Evolutionary conservation across 2,113 vertebrate genomes (phyloP).

Genomic region (Pedionomus torquatus): DNA sequence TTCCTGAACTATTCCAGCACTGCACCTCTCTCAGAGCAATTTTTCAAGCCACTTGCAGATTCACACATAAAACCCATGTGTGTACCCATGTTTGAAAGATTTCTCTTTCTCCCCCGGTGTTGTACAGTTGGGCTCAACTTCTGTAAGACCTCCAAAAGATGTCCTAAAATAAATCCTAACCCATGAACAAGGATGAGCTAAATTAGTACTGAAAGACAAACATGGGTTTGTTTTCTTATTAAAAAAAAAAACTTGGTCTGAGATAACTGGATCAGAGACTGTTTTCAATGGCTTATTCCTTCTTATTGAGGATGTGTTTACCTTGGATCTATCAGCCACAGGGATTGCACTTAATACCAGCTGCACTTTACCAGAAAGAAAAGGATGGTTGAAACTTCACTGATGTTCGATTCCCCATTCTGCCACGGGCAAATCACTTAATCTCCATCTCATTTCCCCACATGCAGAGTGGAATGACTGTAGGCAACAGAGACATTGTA

Average conservation of each 20-base stretch:
- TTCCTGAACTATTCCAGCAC: not conserved
- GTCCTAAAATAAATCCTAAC: not conserved
- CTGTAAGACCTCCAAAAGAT: not conserved
- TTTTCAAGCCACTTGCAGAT: not conserved
- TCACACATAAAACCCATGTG: not conserved
- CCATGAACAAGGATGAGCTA: not conserved
- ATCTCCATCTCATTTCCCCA: constrained; percentile 34
- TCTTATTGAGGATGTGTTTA: not conserved
- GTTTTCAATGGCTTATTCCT: not conserved
- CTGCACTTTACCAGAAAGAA: not conserved
- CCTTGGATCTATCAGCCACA: not conserved
- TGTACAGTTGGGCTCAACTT: not conserved
- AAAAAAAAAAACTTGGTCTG: not conserved
- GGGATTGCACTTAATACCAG: constrained; percentile 14
- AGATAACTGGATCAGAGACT: not conserved
- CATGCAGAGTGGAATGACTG: not conserved
- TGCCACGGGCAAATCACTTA: not conserved
- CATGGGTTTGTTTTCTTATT: not conserved
- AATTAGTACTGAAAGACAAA: not conserved
- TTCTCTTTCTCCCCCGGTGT: not conserved
- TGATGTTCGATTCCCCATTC: not conserved
- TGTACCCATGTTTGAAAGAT: not conserved
- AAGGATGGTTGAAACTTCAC: constrained; percentile 6
- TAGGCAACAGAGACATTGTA: not conserved
- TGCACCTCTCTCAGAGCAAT: not conserved